Evolutionary conservation across 1,140 invertebrate genomes (phyloP).

Genomic region (Microplitis mediator): DNA sequence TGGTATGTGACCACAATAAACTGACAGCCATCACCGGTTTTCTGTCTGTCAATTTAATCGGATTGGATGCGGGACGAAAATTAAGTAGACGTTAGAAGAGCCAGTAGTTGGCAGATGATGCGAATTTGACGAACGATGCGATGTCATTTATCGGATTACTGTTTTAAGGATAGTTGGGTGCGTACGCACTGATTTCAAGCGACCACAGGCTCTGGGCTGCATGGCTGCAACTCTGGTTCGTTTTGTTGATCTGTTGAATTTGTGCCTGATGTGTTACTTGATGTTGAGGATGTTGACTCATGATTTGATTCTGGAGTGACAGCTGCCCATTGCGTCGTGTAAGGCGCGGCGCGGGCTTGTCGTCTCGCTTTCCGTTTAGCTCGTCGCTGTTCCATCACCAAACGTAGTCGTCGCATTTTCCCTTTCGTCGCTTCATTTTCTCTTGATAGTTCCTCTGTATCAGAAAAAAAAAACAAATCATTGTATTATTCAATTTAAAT

Average conservation of each 20-base stretch:
- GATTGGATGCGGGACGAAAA: constrained; percentile 6
- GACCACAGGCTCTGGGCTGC: constrained; percentile 59
- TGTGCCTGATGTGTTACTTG: constrained; percentile 34
- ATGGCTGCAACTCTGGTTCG: constrained; percentile 55
- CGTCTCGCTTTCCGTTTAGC: constrained; percentile 80
- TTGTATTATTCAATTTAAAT: not conserved
- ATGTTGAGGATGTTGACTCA: constrained; percentile 43
- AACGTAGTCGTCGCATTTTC: constrained; percentile 82
- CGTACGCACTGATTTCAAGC: constrained; percentile 44
- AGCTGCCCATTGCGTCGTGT: constrained; percentile 65
- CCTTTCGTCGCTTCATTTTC: constrained; percentile 82
- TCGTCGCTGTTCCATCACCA: constrained; percentile 87
- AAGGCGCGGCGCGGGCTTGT: constrained; percentile 73
- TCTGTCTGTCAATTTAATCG: constrained; percentile 17
- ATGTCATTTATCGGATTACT: constrained; percentile 2
- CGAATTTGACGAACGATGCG: constrained; percentile 10
- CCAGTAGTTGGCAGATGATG: not conserved
- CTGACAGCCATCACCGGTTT: constrained; percentile 12
- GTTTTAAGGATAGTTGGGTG: constrained; percentile 2
- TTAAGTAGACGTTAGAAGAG: constrained; percentile 11
- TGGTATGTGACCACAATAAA: constrained; percentile 3
- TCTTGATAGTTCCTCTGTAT: constrained; percentile 61
- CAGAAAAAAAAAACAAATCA: not conserved
- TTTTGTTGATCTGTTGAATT: constrained; percentile 48
- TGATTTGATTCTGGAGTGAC: constrained; percentile 52